phyloP scores from a whole-genome alignment of 2,113 vertebrate genomes.

The Alligator sinensis region DNA sequence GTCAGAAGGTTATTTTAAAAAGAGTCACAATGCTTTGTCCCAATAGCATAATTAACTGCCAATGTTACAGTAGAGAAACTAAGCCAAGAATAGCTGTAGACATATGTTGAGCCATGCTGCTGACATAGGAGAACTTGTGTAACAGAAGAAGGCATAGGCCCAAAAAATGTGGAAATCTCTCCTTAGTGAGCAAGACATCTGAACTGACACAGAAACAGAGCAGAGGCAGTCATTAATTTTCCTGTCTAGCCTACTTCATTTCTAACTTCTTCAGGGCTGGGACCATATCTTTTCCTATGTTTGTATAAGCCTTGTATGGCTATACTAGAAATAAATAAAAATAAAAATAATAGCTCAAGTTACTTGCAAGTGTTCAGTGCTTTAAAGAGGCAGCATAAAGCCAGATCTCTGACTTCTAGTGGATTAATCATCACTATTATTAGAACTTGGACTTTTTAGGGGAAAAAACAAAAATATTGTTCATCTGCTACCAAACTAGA shows the following conservation, averaged over 20 bases:
- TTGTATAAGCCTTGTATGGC: fast-evolving
- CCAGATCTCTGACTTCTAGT: neutral
- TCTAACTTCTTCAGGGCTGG: neutral
- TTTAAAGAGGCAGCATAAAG: neutral
- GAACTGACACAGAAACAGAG: neutral
- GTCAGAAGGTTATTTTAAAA: neutral
- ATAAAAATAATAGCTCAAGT: neutral
- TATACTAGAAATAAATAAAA: neutral
- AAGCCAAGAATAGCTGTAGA: fast-evolving
- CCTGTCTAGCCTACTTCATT: fast-evolving
- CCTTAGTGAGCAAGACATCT: neutral
- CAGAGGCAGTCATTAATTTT: neutral
- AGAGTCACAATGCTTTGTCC: neutral
- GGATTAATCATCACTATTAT: neutral
- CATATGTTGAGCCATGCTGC: fast-evolving
- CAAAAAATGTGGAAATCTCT: fast-evolving
- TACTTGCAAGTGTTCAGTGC: neutral
- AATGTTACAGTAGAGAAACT: fast-evolving
- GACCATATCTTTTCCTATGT: fast-evolving
- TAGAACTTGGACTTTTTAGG: too few species aligned
- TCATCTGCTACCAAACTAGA: neutral
- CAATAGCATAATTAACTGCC: fast-evolving
- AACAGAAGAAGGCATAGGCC: neutral
- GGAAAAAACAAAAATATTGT: too few species aligned
- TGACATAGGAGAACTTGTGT: fast-evolving